A percentile compares a stretch with the other conserved stretches of the same genome.
Conservation (phyloP, 2,797 vertebrate species). For the Semaprochilodus insignis region DNA sequence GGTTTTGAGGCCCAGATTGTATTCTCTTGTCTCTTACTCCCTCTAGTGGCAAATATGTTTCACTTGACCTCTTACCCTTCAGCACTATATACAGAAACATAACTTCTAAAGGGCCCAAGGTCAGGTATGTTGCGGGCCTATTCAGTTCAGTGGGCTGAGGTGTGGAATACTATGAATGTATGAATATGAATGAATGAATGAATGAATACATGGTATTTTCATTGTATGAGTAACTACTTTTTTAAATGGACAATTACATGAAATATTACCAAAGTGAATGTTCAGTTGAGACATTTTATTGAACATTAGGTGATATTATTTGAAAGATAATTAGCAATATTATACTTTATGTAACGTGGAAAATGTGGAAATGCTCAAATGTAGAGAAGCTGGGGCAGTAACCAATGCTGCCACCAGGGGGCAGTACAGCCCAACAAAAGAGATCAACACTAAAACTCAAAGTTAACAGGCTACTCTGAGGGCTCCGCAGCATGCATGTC, state of each 20-base stretch:
- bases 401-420: conserved; percentile 25
- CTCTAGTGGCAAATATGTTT: conserved; percentile 36
- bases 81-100: not conserved
- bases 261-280: too few species aligned
- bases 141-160: not conserved
- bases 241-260: too few species aligned
- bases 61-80: conserved; percentile 46
- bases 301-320: too few species aligned
- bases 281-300: too few species aligned
- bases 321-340: too few species aligned
- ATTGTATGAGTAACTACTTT: too few species aligned
- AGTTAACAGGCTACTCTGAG: not conserved
- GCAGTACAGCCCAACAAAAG: conserved; percentile 47
- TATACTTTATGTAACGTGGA: too few species aligned
- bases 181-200: too few species aligned
- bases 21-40: conserved; percentile 3
- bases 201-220: too few species aligned
- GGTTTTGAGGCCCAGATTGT: not conserved
- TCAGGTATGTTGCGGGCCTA: not conserved
- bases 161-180: too few species aligned
- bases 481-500: not conserved
- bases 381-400: conserved; percentile 31
- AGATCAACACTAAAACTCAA: not conserved
- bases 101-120: too few species aligned
- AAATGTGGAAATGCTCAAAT: not conserved